Conservation (phyloP, 1,140 invertebrate genomes). For the Lysiphlebus fabarum region DNA sequence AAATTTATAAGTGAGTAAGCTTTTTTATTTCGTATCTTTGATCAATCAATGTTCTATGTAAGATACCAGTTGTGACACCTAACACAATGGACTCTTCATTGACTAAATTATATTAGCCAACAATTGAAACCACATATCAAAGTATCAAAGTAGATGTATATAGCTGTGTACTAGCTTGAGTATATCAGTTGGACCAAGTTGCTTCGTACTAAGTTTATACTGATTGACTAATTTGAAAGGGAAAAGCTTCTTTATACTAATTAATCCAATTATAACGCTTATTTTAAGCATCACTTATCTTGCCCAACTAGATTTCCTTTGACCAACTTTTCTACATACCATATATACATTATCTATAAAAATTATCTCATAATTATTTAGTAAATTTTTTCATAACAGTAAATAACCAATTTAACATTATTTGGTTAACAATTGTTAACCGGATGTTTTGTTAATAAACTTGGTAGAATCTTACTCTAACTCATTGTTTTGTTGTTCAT, state of each 20-base stretch:
- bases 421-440: too few relatives aligned
- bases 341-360: too few relatives aligned
- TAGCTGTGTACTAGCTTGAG: constrained; percentile 62
- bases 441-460: too few relatives aligned
- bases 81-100: constrained; percentile 27
- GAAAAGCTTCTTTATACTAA: constrained; percentile 59
- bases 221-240: constrained; percentile 68
- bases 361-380: too few relatives aligned
- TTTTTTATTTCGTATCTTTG: too few relatives aligned
- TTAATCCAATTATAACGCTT: constrained; percentile 61
- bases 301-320: too few relatives aligned
- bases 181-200: constrained; percentile 62
- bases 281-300: constrained; percentile 57
- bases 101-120: not conserved
- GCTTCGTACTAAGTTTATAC: constrained; percentile 56
- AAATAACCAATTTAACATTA: too few relatives aligned
- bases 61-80: constrained; percentile 35
- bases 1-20: too few relatives aligned
- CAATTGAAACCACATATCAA: constrained; percentile 44
- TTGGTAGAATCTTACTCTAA: too few relatives aligned
- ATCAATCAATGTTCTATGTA: constrained; percentile 4
- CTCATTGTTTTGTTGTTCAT: too few relatives aligned
- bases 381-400: too few relatives aligned
- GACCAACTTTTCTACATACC: too few relatives aligned
- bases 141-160: constrained; percentile 42